Base-by-base conservation (phyloP, 1,140 invertebrate species). In the Eriocheir sinensis region DNA sequence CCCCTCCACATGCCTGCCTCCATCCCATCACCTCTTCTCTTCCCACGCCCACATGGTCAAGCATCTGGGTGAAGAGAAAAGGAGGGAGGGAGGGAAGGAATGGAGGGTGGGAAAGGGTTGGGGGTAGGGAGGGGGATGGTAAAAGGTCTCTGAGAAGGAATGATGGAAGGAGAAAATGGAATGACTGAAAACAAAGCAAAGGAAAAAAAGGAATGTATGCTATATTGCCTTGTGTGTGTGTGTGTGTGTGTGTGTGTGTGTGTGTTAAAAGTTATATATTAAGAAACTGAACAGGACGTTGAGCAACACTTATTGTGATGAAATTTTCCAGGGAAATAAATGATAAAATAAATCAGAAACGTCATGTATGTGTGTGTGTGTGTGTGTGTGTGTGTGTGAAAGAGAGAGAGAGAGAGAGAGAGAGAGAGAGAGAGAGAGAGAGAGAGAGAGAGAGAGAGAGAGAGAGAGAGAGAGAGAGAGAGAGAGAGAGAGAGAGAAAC, bases 401-500 rank as follows among this genome's bases (percentile, higher is more conserved):
- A 48, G 44, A 48, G 36, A 89, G 30, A 44, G 40, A 40, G 38
- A 44, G 38, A 89, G 17, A 53, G 36, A 89, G 15, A 89, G 17
- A 89, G 32, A 48, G 36, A 72, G 48, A 91, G 21, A 91, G 48
- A 91, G n/a, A 53, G 89, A 91, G 21, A 91, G 21, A 60, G 48
- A 53, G 48, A 30, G 48, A 53, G 40, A 60, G 38, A 91, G 41
- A 91, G 38, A 53, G 41, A 48, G 21, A n/a, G 32, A 91, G 89
- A 17, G n/a, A 91, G 38, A 90, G 3, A 91, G 89, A 91, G 38
- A 91, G 89, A 44, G 44, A 91, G 89, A 44, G 38, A 91, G 89
- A 53, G 89, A 91, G 89, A 91, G 89, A 91, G 89, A 91, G 41
- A 91, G 89, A 91, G 89, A 91, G 89, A 91, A n/a, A n/a, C n/a